These are phyloP conservation scores for Drosophila putrida DNA, from an alignment of 2,888 invertebrate species.

Conservation along the genomic window DNA sequence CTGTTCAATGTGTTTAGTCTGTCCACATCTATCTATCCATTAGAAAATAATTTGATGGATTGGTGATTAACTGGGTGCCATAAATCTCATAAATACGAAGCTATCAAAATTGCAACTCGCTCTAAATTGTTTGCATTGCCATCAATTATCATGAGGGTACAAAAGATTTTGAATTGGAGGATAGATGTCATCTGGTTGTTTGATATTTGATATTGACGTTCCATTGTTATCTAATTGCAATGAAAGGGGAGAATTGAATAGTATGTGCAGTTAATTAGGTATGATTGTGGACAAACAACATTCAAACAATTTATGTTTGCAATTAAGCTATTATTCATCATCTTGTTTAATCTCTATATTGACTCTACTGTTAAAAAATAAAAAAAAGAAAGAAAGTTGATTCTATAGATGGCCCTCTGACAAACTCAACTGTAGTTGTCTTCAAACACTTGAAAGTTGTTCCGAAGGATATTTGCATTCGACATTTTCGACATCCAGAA, in stretches of 20 bases:
- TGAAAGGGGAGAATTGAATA: neutral
- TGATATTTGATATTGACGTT: neutral
- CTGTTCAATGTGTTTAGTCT: too few species aligned
- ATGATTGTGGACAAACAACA: too few species aligned
- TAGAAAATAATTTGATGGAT: too few species aligned
- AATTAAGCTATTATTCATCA: neutral
- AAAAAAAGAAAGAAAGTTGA: too few species aligned
- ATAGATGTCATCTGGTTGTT: neutral
- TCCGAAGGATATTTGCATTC: neutral
- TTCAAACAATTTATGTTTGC: neutral
- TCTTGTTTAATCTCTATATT: too few species aligned
- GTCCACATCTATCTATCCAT: too few species aligned
- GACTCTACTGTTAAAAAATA: too few species aligned
- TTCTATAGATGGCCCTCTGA: too few species aligned
- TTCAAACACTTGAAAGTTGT: neutral
- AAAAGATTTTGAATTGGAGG: neutral
- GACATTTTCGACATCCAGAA: too few species aligned
- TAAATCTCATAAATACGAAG: neutral
- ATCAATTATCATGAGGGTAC: neutral
- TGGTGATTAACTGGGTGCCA: too few species aligned
- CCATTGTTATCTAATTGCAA: neutral
- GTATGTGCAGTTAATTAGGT: neutral
- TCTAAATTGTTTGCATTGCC: neutral
- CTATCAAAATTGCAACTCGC: neutral
- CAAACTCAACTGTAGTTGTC: neutral